phyloP scores from a whole-genome alignment of 92 coral and sea anemone species.

The Parazoanthus atlanticus region DNA sequence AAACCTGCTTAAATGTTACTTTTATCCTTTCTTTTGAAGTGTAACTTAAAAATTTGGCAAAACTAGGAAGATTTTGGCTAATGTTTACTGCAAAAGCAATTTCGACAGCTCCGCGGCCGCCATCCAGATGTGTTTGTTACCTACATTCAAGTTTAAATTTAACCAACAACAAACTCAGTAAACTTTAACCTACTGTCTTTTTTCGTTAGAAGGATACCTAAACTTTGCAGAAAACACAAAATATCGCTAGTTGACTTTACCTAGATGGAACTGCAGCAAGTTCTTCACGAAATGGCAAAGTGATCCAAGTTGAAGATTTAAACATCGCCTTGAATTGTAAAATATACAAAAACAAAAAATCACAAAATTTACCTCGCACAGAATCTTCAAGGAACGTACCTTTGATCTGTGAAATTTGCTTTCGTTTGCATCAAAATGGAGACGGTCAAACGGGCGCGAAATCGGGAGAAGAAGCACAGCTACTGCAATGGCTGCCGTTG shows the following conservation, averaged over 20 bases:
- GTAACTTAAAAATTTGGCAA: slow-evolving; percentile 40
- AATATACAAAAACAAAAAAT: not conserved
- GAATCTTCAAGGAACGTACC: slow-evolving; percentile 54
- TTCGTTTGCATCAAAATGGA: slow-evolving; percentile 28
- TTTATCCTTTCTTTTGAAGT: slow-evolving; percentile 26
- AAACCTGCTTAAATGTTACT: not conserved
- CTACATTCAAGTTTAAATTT: slow-evolving; percentile 59
- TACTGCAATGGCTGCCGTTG: slow-evolving; percentile 85
- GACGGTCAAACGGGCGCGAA: slow-evolving; percentile 49
- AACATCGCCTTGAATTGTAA: slow-evolving; percentile 50
- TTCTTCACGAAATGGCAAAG: slow-evolving; percentile 80
- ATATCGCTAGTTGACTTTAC: slow-evolving; percentile 22
- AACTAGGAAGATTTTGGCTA: slow-evolving; percentile 60
- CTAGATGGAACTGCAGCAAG: slow-evolving; percentile 42
- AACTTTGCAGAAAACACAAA: slow-evolving; percentile 54
- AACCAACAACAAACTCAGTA: slow-evolving; percentile 16
- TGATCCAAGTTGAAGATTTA: slow-evolving; percentile 76
- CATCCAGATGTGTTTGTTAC: slow-evolving; percentile 96
- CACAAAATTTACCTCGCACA: slow-evolving; percentile 52
- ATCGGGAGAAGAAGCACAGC: slow-evolving; percentile 96
- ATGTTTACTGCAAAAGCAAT: slow-evolving; percentile 90
- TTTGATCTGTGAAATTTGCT: slow-evolving; percentile 31
- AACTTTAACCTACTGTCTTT: slow-evolving; percentile 12
- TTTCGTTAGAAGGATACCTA: slow-evolving; percentile 72
- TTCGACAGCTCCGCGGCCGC: slow-evolving; percentile 79